phyloP scores from a whole-genome alignment of 2,888 invertebrate species.

The Nomada lathburiana region DNA sequence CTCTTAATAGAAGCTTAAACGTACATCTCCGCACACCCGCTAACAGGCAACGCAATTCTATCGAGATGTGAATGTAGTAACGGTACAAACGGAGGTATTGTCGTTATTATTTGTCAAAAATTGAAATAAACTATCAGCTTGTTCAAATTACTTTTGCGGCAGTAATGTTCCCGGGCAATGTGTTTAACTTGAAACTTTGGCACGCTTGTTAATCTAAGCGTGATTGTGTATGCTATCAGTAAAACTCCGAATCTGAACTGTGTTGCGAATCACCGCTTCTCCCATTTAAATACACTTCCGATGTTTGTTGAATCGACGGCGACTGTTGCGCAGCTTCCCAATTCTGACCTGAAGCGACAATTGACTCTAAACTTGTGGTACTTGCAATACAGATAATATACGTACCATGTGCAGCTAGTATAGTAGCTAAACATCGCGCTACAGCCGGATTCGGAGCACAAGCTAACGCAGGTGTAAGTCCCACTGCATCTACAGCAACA shows the following conservation, averaged over 20 bases:
- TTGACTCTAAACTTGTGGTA: neutral
- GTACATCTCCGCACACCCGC: conserved; percentile 39
- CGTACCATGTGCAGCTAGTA: conserved; percentile 83
- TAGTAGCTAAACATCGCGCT: conserved; percentile 87
- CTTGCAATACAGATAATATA: neutral
- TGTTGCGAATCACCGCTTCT: conserved; percentile 76
- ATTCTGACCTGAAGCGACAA: conserved; percentile 70
- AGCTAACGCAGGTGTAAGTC: conserved; percentile 87
- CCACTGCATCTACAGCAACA: conserved; percentile 86
- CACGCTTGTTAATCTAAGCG: conserved; percentile 63
- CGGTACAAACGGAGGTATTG: conserved; percentile 53
- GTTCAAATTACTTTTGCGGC: conserved; percentile 17
- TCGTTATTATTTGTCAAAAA: conserved; percentile 49
- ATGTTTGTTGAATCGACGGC: conserved; percentile 79
- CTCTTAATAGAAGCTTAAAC: conserved; percentile 8
- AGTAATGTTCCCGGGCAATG: conserved; percentile 26
- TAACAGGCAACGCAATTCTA: conserved; percentile 51
- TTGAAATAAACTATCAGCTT: conserved; percentile 17
- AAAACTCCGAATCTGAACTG: conserved; percentile 79
- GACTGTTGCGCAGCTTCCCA: conserved; percentile 76
- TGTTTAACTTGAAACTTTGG: conserved; percentile 45
- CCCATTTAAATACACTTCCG: conserved; percentile 77
- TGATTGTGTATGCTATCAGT: conserved; percentile 73
- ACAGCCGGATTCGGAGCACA: conserved; percentile 87
- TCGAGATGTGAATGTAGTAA: conserved; percentile 26